Conservation (phyloP, 1,140 invertebrate genomes). For the Trigoniulus corallinus region DNA sequence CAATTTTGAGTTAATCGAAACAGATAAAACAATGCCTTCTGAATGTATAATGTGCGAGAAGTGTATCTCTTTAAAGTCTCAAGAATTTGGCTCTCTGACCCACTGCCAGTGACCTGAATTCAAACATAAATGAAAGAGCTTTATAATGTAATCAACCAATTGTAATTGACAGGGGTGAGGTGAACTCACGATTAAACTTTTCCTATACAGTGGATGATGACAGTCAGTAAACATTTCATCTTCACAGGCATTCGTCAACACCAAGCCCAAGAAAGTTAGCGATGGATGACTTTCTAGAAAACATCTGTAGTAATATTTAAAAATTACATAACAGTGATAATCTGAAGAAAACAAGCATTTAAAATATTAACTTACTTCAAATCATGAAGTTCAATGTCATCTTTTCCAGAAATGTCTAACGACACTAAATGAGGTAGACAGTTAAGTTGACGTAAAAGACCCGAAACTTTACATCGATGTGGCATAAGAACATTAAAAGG, state of each 20-base stretch:
- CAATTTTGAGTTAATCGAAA: conserved; percentile 46
- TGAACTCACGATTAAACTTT: conserved; percentile 19
- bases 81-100: conserved; percentile 42
- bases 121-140: neutral
- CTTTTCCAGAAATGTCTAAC: conserved; percentile 50
- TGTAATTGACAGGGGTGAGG: neutral
- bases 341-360: no score
- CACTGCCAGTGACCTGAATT: conserved; percentile 41
- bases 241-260: conserved; percentile 40
- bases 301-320: no score
- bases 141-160: neutral
- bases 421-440: conserved; percentile 41
- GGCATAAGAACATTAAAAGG: conserved; percentile 29
- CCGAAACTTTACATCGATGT: conserved; percentile 27
- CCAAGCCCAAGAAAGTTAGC: conserved; percentile 42
- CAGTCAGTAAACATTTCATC: conserved; percentile 32
- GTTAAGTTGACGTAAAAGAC: conserved; percentile 30
- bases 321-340: no score
- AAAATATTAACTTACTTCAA: conserved; percentile 23
- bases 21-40: conserved; percentile 52
- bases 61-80: conserved; percentile 44
- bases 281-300: conserved; percentile 20
- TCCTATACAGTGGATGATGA: conserved; percentile 15
- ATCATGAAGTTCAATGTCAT: conserved; percentile 34
- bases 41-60: conserved; percentile 41